These are phyloP conservation scores for Alloscopus bannaensis DNA, from an alignment of 2,888 invertebrate species.

Conservation along the genomic window DNA sequence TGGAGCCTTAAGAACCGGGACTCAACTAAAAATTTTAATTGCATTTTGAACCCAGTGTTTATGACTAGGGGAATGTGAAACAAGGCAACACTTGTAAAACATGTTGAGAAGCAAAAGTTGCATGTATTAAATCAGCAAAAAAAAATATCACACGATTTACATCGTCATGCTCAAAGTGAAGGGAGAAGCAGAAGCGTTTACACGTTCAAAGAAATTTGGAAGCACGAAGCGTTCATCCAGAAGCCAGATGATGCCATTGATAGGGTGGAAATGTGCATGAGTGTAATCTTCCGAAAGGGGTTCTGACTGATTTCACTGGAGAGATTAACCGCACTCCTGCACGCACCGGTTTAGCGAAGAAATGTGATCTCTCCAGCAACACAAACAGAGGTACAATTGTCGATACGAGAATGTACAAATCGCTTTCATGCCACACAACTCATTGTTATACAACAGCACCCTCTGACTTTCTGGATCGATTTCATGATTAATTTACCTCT, in stretches of 20 bases:
- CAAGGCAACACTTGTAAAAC: no score
- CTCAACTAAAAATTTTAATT: no score
- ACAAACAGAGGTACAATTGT: background rate
- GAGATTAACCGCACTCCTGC: conserved; percentile 48
- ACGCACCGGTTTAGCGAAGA: conserved; percentile 45
- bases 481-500: background rate
- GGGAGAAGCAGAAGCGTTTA: no score
- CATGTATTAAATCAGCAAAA: no score
- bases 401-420: conserved; percentile 6
- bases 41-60: no score
- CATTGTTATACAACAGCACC: background rate
- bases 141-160: no score
- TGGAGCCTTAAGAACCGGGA: no score
- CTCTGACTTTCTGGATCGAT: background rate
- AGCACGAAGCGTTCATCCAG: conserved; percentile 65
- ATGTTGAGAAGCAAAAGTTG: no score
- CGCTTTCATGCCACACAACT: background rate
- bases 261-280: conserved; percentile 53
- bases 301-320: conserved; percentile 41
- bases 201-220: no score
- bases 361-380: background rate
- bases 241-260: conserved; percentile 70
- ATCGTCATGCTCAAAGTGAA: no score
- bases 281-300: conserved; percentile 53
- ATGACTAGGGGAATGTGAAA: no score